Conservation (phyloP, 1,140 invertebrate genomes). For the Drosophila lacteicornis region DNA sequence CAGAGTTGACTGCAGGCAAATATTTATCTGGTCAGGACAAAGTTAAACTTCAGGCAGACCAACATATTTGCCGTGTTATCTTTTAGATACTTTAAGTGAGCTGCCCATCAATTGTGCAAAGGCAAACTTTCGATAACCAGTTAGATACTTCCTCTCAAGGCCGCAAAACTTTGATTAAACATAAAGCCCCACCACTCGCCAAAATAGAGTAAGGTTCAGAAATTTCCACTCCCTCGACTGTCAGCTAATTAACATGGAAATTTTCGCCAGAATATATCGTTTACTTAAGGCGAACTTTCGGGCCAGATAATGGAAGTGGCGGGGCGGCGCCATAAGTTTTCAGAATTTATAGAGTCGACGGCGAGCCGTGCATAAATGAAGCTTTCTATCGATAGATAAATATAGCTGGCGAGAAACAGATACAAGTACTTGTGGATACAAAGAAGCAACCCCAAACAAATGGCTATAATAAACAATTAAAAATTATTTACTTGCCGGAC, state of each 20-base stretch:
- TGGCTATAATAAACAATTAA: conserved; percentile 44
- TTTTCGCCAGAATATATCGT: conserved; percentile 34
- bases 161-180: conserved; percentile 52
- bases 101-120: conserved; percentile 37
- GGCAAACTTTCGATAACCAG: conserved; percentile 34
- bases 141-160: conserved; percentile 30
- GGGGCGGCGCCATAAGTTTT: conserved; percentile 47
- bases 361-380: conserved; percentile 45
- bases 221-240: conserved; percentile 20
- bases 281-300: conserved; percentile 34
- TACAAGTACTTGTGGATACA: conserved; percentile 35
- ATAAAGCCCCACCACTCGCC: background rate
- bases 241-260: conserved; percentile 62
- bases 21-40: conserved; percentile 21
- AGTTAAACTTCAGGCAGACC: conserved; percentile 5
- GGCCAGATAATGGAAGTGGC: conserved; percentile 1
- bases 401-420: conserved; percentile 27
- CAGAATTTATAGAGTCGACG: conserved; percentile 49
- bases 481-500: conserved; percentile 32
- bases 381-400: conserved; percentile 50
- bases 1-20: conserved; percentile 32
- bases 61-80: conserved; percentile 13
- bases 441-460: conserved; percentile 28
- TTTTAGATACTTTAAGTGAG: conserved; percentile 31
- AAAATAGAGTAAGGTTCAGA: conserved; percentile 14